phyloP scores from a whole-genome alignment of 2,888 invertebrate genomes.

The Drosophila engyochracea region DNA sequence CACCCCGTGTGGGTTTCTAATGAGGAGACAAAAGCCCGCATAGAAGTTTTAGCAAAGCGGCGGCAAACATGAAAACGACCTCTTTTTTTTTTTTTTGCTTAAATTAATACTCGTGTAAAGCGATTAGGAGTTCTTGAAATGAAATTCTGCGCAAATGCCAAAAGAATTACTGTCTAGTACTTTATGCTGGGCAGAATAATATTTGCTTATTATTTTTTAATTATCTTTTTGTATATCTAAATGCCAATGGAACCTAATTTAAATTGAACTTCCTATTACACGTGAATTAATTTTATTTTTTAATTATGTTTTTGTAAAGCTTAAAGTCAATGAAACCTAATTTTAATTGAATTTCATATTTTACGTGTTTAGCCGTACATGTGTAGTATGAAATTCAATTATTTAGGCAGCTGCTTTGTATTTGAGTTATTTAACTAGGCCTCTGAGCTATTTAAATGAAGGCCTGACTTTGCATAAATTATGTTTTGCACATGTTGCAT shows the following conservation, averaged over 20 bases:
- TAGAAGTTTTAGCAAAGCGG: constrained; percentile 23
- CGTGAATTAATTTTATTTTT: not conserved
- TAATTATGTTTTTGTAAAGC: not conserved
- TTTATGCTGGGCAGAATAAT: not conserved
- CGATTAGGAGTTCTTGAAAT: constrained; percentile 38
- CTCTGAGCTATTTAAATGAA: not conserved
- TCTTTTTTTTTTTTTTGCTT: constrained; percentile 19
- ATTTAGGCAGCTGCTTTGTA: not conserved
- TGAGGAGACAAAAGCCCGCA: constrained; percentile 63
- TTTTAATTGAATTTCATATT: not conserved
- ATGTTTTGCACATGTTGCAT: not conserved
- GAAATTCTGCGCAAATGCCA: constrained; percentile 19
- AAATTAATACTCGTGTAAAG: constrained; percentile 48
- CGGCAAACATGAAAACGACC: constrained; percentile 55
- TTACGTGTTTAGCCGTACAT: not conserved
- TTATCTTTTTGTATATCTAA: not conserved
- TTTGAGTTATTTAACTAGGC: not conserved
- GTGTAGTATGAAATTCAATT: not conserved
- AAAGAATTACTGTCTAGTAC: constrained; percentile 6
- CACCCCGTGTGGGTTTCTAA: constrained; percentile 58
- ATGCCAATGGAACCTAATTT: not conserved
- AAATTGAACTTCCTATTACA: not conserved
- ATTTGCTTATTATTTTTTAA: constrained; percentile 2
- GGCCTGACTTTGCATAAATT: not conserved
- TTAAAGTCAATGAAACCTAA: not conserved